These are phyloP conservation scores for Ips typographus DNA, from an alignment of 1,140 invertebrate genomes.

Conservation along the genomic window DNA sequence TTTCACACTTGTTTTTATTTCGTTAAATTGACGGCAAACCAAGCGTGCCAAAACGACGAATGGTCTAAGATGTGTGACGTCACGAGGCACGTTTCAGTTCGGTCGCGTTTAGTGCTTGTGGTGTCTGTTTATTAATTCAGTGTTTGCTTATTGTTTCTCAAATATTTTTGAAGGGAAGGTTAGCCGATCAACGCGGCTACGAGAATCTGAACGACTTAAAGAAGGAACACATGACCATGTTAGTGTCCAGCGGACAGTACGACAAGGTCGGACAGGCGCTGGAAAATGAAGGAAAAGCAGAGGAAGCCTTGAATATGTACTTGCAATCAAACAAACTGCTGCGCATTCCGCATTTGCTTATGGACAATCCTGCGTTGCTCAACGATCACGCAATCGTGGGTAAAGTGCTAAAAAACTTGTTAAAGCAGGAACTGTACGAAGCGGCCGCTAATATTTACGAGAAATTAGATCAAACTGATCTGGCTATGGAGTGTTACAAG, in stretches of 20 bases:
- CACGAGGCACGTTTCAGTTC: too few relatives aligned
- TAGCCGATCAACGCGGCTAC: constrained; percentile 79
- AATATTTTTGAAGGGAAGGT: constrained; percentile 40
- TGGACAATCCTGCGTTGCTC: constrained; percentile 60
- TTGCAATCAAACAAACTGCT: constrained; percentile 79
- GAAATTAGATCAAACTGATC: constrained; percentile 69
- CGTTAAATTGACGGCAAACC: too few relatives aligned
- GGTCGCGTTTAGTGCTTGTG: too few relatives aligned
- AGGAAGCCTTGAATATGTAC: constrained; percentile 78
- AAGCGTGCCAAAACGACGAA: too few relatives aligned
- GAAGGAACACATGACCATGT: constrained; percentile 75
- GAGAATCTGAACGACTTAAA: constrained; percentile 70
- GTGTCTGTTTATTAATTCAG: too few relatives aligned
- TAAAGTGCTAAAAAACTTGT: constrained; percentile 66
- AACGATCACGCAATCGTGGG: constrained; percentile 65
- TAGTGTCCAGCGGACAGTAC: constrained; percentile 78
- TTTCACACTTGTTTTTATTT: too few relatives aligned
- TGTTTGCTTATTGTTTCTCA: too few relatives aligned
- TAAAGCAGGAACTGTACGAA: constrained; percentile 77
- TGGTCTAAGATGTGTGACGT: too few relatives aligned
- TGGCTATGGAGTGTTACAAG: constrained; percentile 85
- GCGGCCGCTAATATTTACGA: constrained; percentile 92
- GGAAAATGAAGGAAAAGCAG: constrained; percentile 73
- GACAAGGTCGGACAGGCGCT: constrained; percentile 82
- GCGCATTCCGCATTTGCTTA: constrained; percentile 67